A percentile compares a stretch with the other conserved stretches of the same genome.
Evolutionary conservation across 2,888 invertebrate species (phyloP).

Genomic region (Anthophora plumipes): DNA sequence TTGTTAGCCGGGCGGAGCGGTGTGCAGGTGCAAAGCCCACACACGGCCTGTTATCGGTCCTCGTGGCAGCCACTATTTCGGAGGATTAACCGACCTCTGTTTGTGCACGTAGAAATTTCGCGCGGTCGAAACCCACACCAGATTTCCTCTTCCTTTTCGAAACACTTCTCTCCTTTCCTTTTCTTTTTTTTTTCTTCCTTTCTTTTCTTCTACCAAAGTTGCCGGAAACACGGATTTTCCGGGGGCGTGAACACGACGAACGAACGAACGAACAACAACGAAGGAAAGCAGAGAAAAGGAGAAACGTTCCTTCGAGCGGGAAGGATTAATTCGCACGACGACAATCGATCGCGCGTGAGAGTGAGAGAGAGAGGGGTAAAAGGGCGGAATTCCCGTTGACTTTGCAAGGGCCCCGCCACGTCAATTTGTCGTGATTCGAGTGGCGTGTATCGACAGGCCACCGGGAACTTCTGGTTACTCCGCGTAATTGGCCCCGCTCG

Average conservation of each 20-base stretch:
- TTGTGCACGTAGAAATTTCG: slow-evolving; percentile 52
- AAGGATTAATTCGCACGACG: slow-evolving; percentile 56
- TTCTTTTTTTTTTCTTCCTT: slow-evolving; percentile 1
- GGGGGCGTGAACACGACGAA: slow-evolving; percentile 5
- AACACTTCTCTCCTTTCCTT: slow-evolving; percentile 10
- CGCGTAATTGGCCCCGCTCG: slow-evolving; percentile 61
- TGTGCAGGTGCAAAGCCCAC: slow-evolving; percentile 64
- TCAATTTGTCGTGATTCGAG: slow-evolving; percentile 61
- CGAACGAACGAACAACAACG: slow-evolving; percentile 5
- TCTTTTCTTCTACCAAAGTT: background rate
- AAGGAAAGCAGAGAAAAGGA: slow-evolving; percentile 12
- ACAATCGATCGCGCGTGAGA: slow-evolving; percentile 46
- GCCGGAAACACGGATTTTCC: slow-evolving; percentile 21
- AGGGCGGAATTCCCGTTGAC: slow-evolving; percentile 61
- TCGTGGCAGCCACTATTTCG: slow-evolving; percentile 53
- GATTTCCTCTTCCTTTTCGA: slow-evolving; percentile 15
- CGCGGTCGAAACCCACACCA: slow-evolving; percentile 16
- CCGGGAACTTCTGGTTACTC: slow-evolving; percentile 55
- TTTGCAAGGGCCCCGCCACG: slow-evolving; percentile 51
- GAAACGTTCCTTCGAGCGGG: slow-evolving; percentile 34
- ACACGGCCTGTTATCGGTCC: slow-evolving; percentile 60
- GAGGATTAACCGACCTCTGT: slow-evolving; percentile 61
- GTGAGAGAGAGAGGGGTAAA: slow-evolving; percentile 6
- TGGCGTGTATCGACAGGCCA: slow-evolving; percentile 64
- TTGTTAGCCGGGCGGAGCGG: slow-evolving; percentile 48